Conservation (phyloP, 2,888 invertebrate species). For the Apamea sordens region DNA sequence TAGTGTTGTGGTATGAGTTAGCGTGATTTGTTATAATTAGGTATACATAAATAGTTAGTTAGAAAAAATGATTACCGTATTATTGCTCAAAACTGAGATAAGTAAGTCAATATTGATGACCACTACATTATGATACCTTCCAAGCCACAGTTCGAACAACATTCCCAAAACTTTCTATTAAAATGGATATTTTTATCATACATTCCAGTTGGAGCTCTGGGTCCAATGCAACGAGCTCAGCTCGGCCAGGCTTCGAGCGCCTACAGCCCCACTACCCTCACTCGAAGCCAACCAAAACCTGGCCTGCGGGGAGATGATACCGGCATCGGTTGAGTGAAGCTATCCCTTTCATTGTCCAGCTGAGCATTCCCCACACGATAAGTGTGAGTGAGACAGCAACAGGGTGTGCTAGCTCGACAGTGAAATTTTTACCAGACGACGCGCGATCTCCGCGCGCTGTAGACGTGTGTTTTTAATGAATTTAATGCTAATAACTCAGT, state of each 20-base stretch:
- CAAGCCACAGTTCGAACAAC: background rate
- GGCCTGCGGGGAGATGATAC: slow-evolving; percentile 82
- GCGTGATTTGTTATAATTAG: background rate
- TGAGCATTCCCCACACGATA: slow-evolving; percentile 73
- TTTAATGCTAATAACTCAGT: slow-evolving; percentile 62
- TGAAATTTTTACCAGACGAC: slow-evolving; percentile 70
- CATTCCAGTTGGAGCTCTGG: slow-evolving; percentile 87
- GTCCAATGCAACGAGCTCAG: slow-evolving; percentile 88
- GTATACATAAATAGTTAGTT: background rate
- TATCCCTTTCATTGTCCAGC: slow-evolving; percentile 76
- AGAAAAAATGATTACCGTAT: slow-evolving; percentile 31
- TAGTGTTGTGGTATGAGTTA: background rate
- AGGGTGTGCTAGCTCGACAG: slow-evolving; percentile 73
- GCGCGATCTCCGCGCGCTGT: slow-evolving; percentile 55
- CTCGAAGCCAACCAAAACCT: slow-evolving; percentile 72
- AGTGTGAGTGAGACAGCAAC: slow-evolving; percentile 72
- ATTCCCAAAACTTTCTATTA: background rate
- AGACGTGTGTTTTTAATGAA: slow-evolving; percentile 67
- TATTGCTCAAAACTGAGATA: slow-evolving; percentile 48
- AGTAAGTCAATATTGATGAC: slow-evolving; percentile 35
- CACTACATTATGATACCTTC: slow-evolving; percentile 23
- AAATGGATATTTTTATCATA: background rate
- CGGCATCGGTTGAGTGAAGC: slow-evolving; percentile 79
- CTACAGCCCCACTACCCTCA: slow-evolving; percentile 70
- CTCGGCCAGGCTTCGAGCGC: slow-evolving; percentile 84